A percentile compares a stretch with the other conserved stretches of the same genome.
phyloP scores from a whole-genome alignment of 1,140 invertebrate species.

The Solenopsis fugax region DNA sequence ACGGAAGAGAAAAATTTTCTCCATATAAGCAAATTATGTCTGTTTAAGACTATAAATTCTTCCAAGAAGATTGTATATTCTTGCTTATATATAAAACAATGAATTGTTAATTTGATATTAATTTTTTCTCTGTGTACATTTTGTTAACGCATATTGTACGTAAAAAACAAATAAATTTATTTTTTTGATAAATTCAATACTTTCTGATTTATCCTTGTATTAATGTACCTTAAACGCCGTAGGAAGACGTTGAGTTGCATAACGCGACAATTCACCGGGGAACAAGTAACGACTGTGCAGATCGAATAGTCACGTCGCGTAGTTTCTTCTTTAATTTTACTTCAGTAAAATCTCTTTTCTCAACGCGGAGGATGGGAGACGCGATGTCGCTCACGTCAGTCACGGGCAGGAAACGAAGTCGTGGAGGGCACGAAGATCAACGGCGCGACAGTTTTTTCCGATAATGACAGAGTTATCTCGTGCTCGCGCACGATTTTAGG shows the following conservation, averaged over 20 bases:
- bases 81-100: too few species aligned
- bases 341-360: slow-evolving; percentile 9
- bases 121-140: too few species aligned
- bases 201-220: neutral
- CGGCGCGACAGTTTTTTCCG: slow-evolving; percentile 19
- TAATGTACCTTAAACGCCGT: neutral
- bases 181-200: too few species aligned
- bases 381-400: neutral
- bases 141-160: too few species aligned
- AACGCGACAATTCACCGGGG: neutral
- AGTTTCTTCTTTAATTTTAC: slow-evolving; percentile 11
- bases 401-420: neutral
- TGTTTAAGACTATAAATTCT: too few species aligned
- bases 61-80: too few species aligned
- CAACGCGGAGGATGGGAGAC: neutral
- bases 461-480: slow-evolving; percentile 36
- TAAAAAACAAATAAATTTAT: too few species aligned
- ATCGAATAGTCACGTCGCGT: neutral
- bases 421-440: slow-evolving; percentile 12
- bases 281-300: neutral
- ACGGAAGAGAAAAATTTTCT: too few species aligned
- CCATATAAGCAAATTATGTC: too few species aligned
- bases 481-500: neutral
- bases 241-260: neutral
- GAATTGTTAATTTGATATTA: too few species aligned